These are phyloP conservation scores for Denticeps clupeoides DNA, from an alignment of 2,797 vertebrate genomes.

Conservation along the genomic window DNA sequence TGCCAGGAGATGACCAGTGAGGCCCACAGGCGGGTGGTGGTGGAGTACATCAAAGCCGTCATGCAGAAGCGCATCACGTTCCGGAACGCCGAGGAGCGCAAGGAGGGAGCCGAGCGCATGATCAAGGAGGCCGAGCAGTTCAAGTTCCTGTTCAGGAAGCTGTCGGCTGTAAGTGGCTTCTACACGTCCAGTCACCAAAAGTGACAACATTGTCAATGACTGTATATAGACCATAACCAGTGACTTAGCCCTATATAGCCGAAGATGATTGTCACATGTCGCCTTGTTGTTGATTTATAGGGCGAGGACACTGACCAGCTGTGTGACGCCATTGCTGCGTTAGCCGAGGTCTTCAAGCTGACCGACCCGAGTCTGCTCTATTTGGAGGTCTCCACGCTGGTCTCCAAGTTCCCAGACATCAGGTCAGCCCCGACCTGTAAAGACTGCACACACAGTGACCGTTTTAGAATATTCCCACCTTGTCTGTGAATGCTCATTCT, in stretches of 20 bases:
- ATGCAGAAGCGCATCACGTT: constrained; percentile 92
- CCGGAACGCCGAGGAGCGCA: constrained; percentile 81
- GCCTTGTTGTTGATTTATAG: constrained; percentile 21
- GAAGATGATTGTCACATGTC: neutral
- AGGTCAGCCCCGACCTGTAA: constrained; percentile 55
- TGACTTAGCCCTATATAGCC: neutral
- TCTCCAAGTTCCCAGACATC: constrained; percentile 93
- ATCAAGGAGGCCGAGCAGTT: constrained; percentile 87
- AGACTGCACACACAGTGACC: neutral
- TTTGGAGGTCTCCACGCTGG: constrained; percentile 88
- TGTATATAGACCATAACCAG: neutral
- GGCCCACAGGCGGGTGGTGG: constrained; percentile 80
- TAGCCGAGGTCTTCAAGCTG: constrained; percentile 94
- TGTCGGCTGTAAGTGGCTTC: constrained; percentile 69
- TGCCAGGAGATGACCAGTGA: constrained; percentile 87
- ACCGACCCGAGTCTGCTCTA: constrained; percentile 91
- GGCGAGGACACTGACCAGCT: constrained; percentile 74
- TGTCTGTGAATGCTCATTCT: too few relatives aligned
- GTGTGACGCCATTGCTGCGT: constrained; percentile 79
- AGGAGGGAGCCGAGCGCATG: constrained; percentile 90
- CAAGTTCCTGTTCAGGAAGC: constrained; percentile 82
- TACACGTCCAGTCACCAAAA: too few relatives aligned
- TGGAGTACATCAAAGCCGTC: constrained; percentile 88
- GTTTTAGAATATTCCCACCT: too few relatives aligned
- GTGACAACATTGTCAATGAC: too few relatives aligned